Evolutionary conservation across 2,113 vertebrate species (phyloP).

Genomic region (Daphoenositta chrysoptera): DNA sequence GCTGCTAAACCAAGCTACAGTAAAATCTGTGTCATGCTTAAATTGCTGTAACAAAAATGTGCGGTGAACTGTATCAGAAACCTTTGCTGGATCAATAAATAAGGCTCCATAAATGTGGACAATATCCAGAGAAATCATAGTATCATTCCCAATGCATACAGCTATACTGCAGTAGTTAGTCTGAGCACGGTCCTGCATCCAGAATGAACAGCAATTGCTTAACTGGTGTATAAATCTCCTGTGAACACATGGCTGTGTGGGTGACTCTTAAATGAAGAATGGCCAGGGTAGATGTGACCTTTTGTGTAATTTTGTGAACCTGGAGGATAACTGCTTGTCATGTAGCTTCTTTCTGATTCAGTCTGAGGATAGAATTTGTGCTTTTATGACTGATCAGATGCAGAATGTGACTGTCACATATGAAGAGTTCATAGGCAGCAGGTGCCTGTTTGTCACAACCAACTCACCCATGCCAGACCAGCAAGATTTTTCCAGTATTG

Average conservation of each 20-base stretch:
- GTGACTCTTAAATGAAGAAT: background rate
- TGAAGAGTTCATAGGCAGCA: background rate
- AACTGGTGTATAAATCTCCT: background rate
- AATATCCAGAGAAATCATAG: constrained; percentile 22
- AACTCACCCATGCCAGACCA: background rate
- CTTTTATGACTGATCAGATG: background rate
- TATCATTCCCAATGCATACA: constrained; percentile 1
- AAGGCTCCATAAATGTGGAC: constrained; percentile 17
- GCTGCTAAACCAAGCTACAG: constrained; percentile 40
- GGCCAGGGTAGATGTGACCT: background rate
- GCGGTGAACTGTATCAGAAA: constrained; percentile 22
- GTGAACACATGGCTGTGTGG: background rate
- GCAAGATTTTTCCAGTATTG: background rate
- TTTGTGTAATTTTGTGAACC: background rate
- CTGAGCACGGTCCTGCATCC: background rate
- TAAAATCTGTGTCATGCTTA: constrained; percentile 39
- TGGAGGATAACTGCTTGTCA: background rate
- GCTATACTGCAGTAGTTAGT: background rate
- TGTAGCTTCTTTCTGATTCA: background rate
- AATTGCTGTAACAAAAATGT: constrained; percentile 43
- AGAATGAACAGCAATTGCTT: background rate
- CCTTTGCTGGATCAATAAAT: constrained; percentile 37
- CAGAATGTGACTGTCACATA: background rate
- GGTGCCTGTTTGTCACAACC: background rate
- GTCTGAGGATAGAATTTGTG: background rate